A percentile compares a stretch with the other conserved stretches of the same genome.
Evolutionary conservation across 2,888 invertebrate species (phyloP).

Genomic region (Exocentrus adspersus): DNA sequence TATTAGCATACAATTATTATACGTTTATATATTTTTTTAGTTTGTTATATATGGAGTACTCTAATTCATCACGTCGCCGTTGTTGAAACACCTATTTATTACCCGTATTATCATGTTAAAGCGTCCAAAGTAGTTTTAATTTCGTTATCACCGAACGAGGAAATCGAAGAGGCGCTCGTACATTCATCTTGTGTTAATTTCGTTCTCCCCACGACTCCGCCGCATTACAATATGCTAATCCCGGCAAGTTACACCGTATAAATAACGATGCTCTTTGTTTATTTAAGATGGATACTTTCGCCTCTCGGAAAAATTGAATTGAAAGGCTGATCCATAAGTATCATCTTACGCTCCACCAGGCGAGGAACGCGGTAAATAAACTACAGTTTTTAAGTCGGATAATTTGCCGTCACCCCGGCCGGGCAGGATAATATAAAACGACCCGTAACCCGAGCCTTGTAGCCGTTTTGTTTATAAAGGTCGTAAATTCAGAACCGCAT

Average conservation of each 20-base stretch:
- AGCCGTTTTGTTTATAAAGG: conserved; percentile 30
- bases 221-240: conserved; percentile 51
- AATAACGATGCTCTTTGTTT: conserved; percentile 49
- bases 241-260: conserved; percentile 47
- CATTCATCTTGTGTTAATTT: conserved; percentile 51
- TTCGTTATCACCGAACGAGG: too few species aligned
- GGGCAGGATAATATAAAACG: conserved; percentile 22
- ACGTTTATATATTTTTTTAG: conserved; percentile 36
- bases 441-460: conserved; percentile 28
- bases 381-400: conserved; percentile 23
- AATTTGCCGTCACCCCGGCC: conserved; percentile 23
- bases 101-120: too few species aligned
- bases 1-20: conserved; percentile 45
- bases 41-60: too few species aligned
- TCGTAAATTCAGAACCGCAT: conserved; percentile 17
- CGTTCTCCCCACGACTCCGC: conserved; percentile 45
- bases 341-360: conserved; percentile 14
- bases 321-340: conserved; percentile 19
- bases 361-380: conserved; percentile 22
- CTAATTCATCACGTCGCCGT: conserved; percentile 32
- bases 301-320: too few species aligned
- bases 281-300: too few species aligned
- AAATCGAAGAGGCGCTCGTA: conserved; percentile 26
- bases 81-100: too few species aligned
- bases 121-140: too few species aligned